Evolutionary conservation across 1,140 invertebrate species (phyloP), one percentile per base, ranked within the genome.

Genomic region (Meloidogyne floridensis): DNA sequence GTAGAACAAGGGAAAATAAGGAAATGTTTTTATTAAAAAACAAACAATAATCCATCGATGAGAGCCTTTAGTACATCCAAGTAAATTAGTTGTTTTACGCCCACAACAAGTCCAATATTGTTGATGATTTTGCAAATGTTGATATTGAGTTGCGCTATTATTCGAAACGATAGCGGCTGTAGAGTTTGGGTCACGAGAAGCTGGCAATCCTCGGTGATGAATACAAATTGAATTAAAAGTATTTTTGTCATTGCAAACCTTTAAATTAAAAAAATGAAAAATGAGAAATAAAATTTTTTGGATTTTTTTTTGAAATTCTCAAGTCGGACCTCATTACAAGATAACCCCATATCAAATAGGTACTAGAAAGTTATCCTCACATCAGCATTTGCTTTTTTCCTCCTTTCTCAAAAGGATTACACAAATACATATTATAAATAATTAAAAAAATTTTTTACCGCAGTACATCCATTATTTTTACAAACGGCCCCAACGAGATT

Each of bases 381-480:
- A 32, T 32, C 32, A 32, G 32, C 32, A 32, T 32, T 32, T 32
- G 32, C 32, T 32, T 32, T 32, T 32, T 32, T 32, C 32, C 32
- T 32, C 32, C 32, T 32, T 32, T 32, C 32, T 32, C 32, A 32
- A 32, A 32, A 32, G 32, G 32, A 32, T 32, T 32, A 32, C 32
- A 59, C 13, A 59, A 59, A 59, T 59, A 59, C 3, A 15, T 59
- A 15, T 73, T 4, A 51, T 15, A 5, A 20, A 15, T 20, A 74
- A 56, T 56, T 59, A 8, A 51, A 47, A 77, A 72, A 56, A 72
- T 72, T 72, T 54, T 15, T 72, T 72, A 59, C 47, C 77, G 20
- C 3, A 80, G 51, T 51, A 80, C 77, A 71, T 80, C 77, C 70
- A 80, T 20, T 47, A 59, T 65, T 71, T 80, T 80, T 73, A 47